These are phyloP conservation scores for Cyanoliseus patagonus DNA, from an alignment of 2,113 vertebrate species.

Conservation along the genomic window DNA sequence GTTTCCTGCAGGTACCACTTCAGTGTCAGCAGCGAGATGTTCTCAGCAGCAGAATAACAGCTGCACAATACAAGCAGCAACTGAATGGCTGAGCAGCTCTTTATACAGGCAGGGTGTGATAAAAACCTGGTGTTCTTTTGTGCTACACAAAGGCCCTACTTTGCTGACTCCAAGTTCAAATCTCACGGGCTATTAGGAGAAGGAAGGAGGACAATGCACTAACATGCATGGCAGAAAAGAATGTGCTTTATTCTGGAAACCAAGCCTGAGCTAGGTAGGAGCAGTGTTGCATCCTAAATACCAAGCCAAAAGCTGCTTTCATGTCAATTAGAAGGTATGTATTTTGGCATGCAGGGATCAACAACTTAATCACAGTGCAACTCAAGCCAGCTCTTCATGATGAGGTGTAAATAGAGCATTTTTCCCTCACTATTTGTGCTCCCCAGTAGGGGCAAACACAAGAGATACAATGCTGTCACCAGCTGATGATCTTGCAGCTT, in stretches of 20 bases:
- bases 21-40: constrained; percentile 62
- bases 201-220: constrained; percentile 54
- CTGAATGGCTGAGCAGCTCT: constrained; percentile 68
- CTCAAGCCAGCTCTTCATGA: background rate
- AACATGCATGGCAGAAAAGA: constrained; percentile 57
- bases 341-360: constrained; percentile 11
- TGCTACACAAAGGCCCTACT: constrained; percentile 69
- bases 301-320: background rate
- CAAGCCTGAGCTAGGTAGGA: background rate
- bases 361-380: background rate
- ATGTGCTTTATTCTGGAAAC: constrained; percentile 46
- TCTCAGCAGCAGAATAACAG: constrained; percentile 70
- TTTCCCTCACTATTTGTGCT: background rate
- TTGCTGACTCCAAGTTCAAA: constrained; percentile 74
- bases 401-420: background rate
- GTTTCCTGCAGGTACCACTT: constrained; percentile 75
- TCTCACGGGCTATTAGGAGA: constrained; percentile 67
- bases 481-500: background rate
- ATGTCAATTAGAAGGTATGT: constrained; percentile 8
- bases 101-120: constrained; percentile 63
- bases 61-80: constrained; percentile 63
- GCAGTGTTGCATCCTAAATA: constrained; percentile 29
- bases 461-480: background rate
- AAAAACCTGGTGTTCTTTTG: constrained; percentile 76
- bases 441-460: background rate